These are phyloP conservation scores for Gymnogyps californianus DNA, from an alignment of 2,113 vertebrate genomes.

Conservation along the genomic window DNA sequence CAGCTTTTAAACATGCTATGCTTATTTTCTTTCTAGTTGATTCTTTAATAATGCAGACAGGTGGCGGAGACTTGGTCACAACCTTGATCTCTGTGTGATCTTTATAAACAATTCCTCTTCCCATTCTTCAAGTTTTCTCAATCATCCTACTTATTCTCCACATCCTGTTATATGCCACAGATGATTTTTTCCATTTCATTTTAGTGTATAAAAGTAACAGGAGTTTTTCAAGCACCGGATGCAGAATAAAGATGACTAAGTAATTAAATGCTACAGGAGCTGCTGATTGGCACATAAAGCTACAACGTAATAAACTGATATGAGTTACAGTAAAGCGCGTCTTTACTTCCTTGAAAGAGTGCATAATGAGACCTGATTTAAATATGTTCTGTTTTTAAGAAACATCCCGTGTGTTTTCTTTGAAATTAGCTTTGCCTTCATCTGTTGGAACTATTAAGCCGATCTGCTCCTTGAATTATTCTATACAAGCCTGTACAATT, in stretches of 20 bases:
- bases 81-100: neutral
- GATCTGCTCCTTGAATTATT: neutral
- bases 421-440: constrained; percentile 50
- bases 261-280: constrained; percentile 24
- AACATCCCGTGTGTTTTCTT: constrained; percentile 27
- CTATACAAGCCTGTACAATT: neutral
- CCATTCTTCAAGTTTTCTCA: neutral
- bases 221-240: neutral
- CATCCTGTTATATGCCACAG: neutral
- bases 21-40: neutral
- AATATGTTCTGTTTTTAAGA: constrained; percentile 37
- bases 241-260: neutral
- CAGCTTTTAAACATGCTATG: neutral
- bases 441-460: constrained; percentile 6
- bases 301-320: neutral
- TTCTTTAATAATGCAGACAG: neutral
- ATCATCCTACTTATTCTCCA: neutral
- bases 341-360: constrained; percentile 39
- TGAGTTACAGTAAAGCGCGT: neutral
- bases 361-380: constrained; percentile 49
- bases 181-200: neutral
- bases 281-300: constrained; percentile 9
- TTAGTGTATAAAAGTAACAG: neutral
- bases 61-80: neutral
- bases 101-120: neutral